phyloP scores from a whole-genome alignment of 2,888 invertebrate species.

The Pasiphila rectangulata region DNA sequence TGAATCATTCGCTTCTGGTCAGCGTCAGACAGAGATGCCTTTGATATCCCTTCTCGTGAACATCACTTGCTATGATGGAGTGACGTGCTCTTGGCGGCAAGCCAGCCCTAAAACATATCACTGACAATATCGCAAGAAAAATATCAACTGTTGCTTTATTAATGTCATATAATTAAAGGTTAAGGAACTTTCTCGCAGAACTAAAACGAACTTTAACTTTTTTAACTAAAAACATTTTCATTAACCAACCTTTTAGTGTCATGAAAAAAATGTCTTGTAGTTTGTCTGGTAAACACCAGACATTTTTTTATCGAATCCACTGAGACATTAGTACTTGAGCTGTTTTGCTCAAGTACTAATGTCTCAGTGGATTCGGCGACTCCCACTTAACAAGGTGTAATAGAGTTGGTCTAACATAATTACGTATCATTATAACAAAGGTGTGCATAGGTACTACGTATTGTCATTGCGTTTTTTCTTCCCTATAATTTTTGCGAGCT shows the following conservation, averaged over 20 bases:
- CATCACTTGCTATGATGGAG: slow-evolving; percentile 31
- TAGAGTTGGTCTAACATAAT: background rate
- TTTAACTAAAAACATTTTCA: slow-evolving; percentile 14
- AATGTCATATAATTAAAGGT: slow-evolving; percentile 27
- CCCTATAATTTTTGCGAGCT: slow-evolving; percentile 2
- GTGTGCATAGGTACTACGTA: background rate
- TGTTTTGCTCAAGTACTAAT: background rate
- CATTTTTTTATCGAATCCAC: too few relatives aligned
- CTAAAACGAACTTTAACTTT: too few relatives aligned
- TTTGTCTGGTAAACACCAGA: too few relatives aligned
- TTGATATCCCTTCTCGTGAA: slow-evolving; percentile 30
- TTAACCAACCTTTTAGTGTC: background rate
- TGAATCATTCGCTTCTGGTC: slow-evolving; percentile 23
- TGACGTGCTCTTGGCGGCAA: slow-evolving; percentile 29
- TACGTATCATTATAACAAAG: background rate
- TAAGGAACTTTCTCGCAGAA: slow-evolving; percentile 34
- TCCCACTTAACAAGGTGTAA: background rate
- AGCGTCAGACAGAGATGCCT: slow-evolving; percentile 22
- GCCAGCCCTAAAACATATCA: slow-evolving; percentile 31
- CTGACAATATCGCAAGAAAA: slow-evolving; percentile 23
- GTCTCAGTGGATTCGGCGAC: background rate
- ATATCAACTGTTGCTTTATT: slow-evolving; percentile 27
- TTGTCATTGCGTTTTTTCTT: slow-evolving; percentile 5
- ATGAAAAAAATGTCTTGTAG: background rate
- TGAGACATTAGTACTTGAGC: too few relatives aligned